Base-by-base conservation (phyloP, 2,888 invertebrate species). In the Oligia fasciuncula region DNA sequence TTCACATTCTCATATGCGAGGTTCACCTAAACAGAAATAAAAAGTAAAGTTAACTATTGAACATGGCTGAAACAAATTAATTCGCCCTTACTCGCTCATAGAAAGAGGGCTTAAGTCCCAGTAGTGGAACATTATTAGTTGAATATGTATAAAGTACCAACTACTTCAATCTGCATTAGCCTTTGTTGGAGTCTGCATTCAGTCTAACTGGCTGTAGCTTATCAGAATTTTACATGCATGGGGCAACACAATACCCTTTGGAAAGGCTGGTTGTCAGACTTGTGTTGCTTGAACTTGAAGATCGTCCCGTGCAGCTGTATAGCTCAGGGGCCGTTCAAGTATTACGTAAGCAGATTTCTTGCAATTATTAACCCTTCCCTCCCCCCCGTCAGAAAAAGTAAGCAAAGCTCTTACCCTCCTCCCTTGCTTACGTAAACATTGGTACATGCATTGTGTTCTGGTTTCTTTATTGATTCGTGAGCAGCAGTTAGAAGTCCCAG, bases 1-100 rank as follows among this genome's bases (percentile, higher is more conserved):
- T 99, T 99, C 4, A 99, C 99, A 94, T 99, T 99, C 94, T 99
- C 99, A 94, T 99, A 99, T 0, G 99, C 99, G 87, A 99, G 97
- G 95, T 99, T 99, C 0, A 98, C 98, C 96, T 96, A 23, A 46
- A 73, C 43, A 65, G 8, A 76, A 62, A n/a, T 35, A 54, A 65
- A 46, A 43, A 69, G 1, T 14, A 46, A n/a, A 49, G 51, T 63
- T 75, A 68, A 57, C 23, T 67, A 73, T 43, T 78, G n/a, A 54
- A 76, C 11, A 23, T 8, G 4, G 2, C 19, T 11, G 2, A 54
- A 43, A n/a, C 0, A 14, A 14, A 54, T 65, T 19, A 73, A 51
- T 40, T 43, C 4, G 4, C 13, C 8, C 23, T 0, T 8, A 8
- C 13, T 29, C 49, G 13, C 4, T 13, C 4, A 63, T 4, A 40